Percentiles rank a stretch among this genome's conserved stretches.
Conservation (phyloP, 1,140 invertebrate genomes). For the Drosophila watanabei region DNA sequence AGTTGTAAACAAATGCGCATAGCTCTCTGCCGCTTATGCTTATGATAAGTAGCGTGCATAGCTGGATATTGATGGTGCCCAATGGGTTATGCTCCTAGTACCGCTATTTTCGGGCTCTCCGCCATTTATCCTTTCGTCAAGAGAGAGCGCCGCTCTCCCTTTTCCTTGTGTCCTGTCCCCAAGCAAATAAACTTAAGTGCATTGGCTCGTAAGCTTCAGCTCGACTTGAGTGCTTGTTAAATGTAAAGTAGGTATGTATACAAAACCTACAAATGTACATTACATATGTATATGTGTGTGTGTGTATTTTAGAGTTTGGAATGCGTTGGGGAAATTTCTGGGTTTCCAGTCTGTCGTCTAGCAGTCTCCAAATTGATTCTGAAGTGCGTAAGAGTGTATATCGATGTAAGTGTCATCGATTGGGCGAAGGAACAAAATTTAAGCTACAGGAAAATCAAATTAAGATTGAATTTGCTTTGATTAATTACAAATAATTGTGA, state of each 20-base stretch:
- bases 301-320: slow-evolving; percentile 42
- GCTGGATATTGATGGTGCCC: slow-evolving; percentile 53
- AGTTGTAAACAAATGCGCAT: slow-evolving; percentile 69
- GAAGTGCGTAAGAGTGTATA: slow-evolving; percentile 40
- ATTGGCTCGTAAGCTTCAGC: slow-evolving; percentile 52
- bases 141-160: not conserved
- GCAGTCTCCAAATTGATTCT: slow-evolving; percentile 33
- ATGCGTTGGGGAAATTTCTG: slow-evolving; percentile 15
- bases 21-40: slow-evolving; percentile 32
- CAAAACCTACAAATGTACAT: too few relatives aligned
- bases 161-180: slow-evolving; percentile 46
- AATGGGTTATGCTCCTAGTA: slow-evolving; percentile 31
- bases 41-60: slow-evolving; percentile 51
- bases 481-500: not conserved
- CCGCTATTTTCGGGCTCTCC: slow-evolving; percentile 21
- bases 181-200: slow-evolving; percentile 79
- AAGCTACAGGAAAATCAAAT: slow-evolving; percentile 16
- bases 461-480: not conserved
- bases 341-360: slow-evolving; percentile 12
- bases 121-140: slow-evolving; percentile 6
- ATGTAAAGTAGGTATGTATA: slow-evolving; percentile 60
- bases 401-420: slow-evolving; percentile 24
- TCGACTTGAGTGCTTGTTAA: slow-evolving; percentile 63
- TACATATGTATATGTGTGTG: too few relatives aligned
- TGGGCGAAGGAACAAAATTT: slow-evolving; percentile 1